These are phyloP conservation scores for Ostrea denselamellosa DNA, from an alignment of 1,140 invertebrate species.

Conservation along the genomic window DNA sequence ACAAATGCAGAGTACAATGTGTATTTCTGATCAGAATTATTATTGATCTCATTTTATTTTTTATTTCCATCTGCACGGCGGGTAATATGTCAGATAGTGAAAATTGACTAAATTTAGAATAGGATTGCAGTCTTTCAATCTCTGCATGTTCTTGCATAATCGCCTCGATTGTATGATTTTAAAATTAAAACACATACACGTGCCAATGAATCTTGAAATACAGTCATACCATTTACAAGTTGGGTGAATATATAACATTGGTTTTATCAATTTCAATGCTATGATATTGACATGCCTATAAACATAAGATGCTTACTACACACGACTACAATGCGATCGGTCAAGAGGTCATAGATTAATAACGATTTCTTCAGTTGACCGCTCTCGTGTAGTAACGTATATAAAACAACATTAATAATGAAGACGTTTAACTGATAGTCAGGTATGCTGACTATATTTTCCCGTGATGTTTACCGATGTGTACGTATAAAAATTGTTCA, in stretches of 20 bases:
- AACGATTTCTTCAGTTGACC: conserved; percentile 2
- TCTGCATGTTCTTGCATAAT: neutral
- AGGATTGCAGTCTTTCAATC: neutral
- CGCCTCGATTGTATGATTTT: neutral
- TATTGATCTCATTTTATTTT: no score
- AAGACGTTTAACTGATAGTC: neutral
- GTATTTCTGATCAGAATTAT: no score
- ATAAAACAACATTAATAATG: neutral
- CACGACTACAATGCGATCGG: neutral
- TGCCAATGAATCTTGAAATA: no score
- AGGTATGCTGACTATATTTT: neutral
- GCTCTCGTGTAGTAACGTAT: neutral
- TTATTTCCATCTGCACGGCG: no score
- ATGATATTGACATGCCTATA: neutral
- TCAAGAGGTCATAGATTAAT: conserved; percentile 36
- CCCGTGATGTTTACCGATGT: neutral
- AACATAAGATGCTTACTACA: neutral
- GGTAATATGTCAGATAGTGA: no score
- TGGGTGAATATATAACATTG: neutral
- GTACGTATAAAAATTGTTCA: neutral
- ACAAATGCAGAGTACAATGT: no score
- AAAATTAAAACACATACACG: neutral
- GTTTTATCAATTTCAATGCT: neutral
- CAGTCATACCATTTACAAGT: neutral
- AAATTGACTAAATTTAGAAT: neutral